These are phyloP conservation scores for Carollia perspicillata DNA, from an alignment of 2,113 vertebrate genomes.

Conservation along the genomic window DNA sequence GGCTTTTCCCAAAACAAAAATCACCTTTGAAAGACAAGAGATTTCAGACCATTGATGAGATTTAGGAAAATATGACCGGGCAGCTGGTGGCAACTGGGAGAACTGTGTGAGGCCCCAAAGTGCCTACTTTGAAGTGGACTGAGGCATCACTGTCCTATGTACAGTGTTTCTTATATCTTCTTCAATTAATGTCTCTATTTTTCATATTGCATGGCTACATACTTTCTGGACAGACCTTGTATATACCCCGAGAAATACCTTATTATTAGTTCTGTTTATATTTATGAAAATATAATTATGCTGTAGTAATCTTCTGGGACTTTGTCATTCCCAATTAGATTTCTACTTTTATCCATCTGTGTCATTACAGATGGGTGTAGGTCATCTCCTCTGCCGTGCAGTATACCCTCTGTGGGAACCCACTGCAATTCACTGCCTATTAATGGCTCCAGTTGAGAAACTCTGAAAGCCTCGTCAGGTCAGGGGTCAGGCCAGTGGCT, in stretches of 20 bases:
- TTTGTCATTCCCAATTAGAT: background rate
- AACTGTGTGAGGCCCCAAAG: too few species aligned
- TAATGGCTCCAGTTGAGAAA: background rate
- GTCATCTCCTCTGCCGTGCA: fast-evolving
- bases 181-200: too few species aligned
- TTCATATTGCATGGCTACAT: too few species aligned
- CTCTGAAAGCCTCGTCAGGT: background rate
- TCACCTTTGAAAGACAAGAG: too few species aligned
- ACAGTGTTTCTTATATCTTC: too few species aligned
- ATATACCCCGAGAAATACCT: background rate
- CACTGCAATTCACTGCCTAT: fast-evolving
- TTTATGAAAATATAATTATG: background rate
- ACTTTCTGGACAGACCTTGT: too few species aligned
- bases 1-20: too few species aligned
- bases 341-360: fast-evolving
- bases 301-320: background rate
- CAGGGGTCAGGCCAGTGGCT: background rate
- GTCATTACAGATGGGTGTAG: fast-evolving
- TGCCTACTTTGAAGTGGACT: too few species aligned
- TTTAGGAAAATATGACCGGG: too few species aligned
- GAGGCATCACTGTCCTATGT: too few species aligned
- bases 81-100: too few species aligned
- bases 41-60: too few species aligned
- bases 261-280: background rate
- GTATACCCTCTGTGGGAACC: fast-evolving